Base-by-base conservation (phyloP, 2,797 vertebrate genomes). In the Rachycentron canadum region DNA sequence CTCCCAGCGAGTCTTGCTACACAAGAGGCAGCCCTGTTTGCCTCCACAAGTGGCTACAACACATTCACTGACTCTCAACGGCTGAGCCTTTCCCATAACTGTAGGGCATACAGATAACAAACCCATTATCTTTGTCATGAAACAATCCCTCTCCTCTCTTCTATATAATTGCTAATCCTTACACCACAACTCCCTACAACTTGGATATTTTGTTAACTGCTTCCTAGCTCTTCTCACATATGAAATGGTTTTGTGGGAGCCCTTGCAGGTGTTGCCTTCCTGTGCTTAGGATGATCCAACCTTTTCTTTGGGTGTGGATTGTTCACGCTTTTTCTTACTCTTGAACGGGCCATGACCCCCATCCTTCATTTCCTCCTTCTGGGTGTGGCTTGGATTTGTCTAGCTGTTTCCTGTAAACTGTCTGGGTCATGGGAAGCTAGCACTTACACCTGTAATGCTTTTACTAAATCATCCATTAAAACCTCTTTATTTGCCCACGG, bases 391-490 rank as follows among this genome's bases (percentile, higher is more conserved):
- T 11, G 40, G 71, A 80, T 65, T 59, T 66, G 66, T 87, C 76
- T 76, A 59, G 76, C 81, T 84, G 49, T 82, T 45, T 78, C 57
- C 79, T 85, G 38, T 59, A 72, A 61, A 60, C 61, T 76, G 49
- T 78, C 53, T 78, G 72, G 38, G 49, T 84, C 69, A 49, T 64
- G 69, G 69, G 76, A 86, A 81, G 67, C 81, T 82, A 47, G 67
- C 62, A 45, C 65, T 63, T 69, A 79, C 21, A 67, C 75, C 62
- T 59, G 36, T 49, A 58, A 74, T 71, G 45, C 50, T 75, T 81
- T 30, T 64, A 71, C 49, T 69, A 55, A n/a, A 56, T 63, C 69
- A 66, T 40, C 52, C 2, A 6, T 50, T 55, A 41, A 78, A 69
- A 57, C n/a, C 14, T 1, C 61, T 57, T 2, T 32, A 23, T 75